A percentile compares a stretch with the other conserved stretches of the same genome.
phyloP scores from a whole-genome alignment of 2,888 invertebrate species.

The Polydrusus pterygomalis region DNA sequence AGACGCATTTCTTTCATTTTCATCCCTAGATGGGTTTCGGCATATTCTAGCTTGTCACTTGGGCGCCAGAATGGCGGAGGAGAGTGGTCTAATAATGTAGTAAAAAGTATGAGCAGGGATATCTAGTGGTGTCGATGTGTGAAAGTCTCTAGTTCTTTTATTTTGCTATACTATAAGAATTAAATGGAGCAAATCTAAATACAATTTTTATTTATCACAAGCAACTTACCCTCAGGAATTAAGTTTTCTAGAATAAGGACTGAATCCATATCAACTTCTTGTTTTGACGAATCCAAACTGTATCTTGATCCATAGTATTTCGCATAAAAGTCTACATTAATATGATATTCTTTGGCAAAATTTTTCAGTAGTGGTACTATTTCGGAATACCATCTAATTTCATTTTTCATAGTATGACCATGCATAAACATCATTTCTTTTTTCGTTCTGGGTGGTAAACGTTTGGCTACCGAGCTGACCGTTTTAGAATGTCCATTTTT shows the following conservation, averaged over 20 bases:
- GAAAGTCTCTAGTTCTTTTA: no score
- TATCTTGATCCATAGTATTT: conserved; percentile 47
- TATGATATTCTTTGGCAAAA: conserved; percentile 42
- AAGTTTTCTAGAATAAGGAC: conserved; percentile 55
- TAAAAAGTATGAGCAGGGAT: no score
- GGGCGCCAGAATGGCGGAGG: no score
- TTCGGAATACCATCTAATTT: conserved; percentile 48
- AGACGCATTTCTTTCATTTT: no score
- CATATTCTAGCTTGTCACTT: no score
- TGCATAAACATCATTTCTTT: neutral
- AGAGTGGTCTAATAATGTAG: no score
- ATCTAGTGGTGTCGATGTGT: no score
- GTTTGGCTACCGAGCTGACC: conserved; percentile 47
- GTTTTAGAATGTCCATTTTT: conserved; percentile 50
- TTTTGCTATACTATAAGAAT: no score
- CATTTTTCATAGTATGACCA: conserved; percentile 35
- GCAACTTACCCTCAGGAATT: conserved; percentile 40
- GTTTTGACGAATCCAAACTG: conserved; percentile 40
- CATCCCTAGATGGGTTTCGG: no score
- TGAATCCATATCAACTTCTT: conserved; percentile 52
- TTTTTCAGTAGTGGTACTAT: conserved; percentile 49
- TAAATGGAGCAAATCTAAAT: no score
- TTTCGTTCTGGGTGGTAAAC: conserved; percentile 21
- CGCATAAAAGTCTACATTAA: conserved; percentile 39
- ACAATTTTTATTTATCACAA: no score